Base-by-base conservation (phyloP, 1,140 invertebrate genomes). In the Palaemon carinicauda region DNA sequence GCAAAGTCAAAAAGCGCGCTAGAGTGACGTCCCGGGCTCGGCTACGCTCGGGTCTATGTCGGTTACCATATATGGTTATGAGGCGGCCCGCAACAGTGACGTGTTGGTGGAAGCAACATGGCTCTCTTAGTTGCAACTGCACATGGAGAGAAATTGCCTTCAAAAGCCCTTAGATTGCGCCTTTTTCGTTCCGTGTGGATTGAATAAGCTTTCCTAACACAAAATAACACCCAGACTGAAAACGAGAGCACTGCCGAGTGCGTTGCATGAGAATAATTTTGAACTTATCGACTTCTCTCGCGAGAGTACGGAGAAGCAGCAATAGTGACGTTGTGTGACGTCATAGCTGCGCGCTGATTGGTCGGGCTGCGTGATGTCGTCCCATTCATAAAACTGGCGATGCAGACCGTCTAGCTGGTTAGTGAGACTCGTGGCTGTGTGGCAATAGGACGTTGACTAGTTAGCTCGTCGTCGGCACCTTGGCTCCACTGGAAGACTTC, bases 21-120 rank as follows among this genome's bases (percentile, higher is more conserved):
- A 24, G 69, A 4, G 71, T 87, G 78, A 87, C 79, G 85, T 81
- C 85, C 60, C 69, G 19, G 52, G 51, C 41, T 87, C 85, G 85
- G 85, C 78, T 33, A 24, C 65, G 69, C 79, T 87, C 86, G 85
- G 82, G 60, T 87, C 78, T 78, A 84, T 74, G 73, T 89, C 80
- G 83, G 60, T 60, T 54, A 88, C 87, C 86, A 90, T 88, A 87
- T 89, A 84, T 88, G 88, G 88, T 89, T 89, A 87, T 88, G 88
- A 80, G 88, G 86, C 78, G 51, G 81, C 78, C 81, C 85, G 69
- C 75, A 54, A 77, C 56, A 33, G 89, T 90, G 75, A 83, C 81
- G 89, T 52, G 52, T 80, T 73, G 80, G 78, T 50, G 29, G 54
- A 17, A 50, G 75, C 81, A 87, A 60, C 52, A 79, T 14, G 69